phyloP scores from a whole-genome alignment of 2,797 vertebrate genomes.

The Schizothorax lantsangensis region DNA sequence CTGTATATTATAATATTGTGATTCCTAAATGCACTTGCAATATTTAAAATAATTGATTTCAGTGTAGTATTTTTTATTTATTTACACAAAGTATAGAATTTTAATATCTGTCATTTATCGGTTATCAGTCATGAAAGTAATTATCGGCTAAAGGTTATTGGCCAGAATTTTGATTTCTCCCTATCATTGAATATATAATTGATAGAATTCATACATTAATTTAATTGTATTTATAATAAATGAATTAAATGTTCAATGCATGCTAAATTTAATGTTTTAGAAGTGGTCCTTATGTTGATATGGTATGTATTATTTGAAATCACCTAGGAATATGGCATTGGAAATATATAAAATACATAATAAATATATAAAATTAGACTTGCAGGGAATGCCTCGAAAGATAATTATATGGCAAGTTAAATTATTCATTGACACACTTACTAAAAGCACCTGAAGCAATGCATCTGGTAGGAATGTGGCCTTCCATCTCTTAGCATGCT shows the following conservation, averaged over 20 bases:
- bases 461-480: background rate
- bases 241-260: background rate
- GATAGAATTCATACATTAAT: background rate
- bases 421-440: background rate
- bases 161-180: background rate
- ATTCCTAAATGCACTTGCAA: background rate
- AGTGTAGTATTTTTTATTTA: background rate
- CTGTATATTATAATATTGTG: background rate
- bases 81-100: background rate
- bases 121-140: background rate
- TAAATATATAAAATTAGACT: background rate
- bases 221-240: background rate
- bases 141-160: background rate
- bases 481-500: background rate
- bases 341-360: background rate
- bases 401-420: background rate
- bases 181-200: background rate
- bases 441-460: slow-evolving; percentile 17
- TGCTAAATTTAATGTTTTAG: background rate
- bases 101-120: background rate
- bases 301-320: background rate
- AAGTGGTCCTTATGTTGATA: background rate
- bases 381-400: background rate
- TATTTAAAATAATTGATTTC: background rate
- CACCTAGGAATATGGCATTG: background rate